phyloP scores from a whole-genome alignment of 2,797 vertebrate species.

The Sebastes vulpes region DNA sequence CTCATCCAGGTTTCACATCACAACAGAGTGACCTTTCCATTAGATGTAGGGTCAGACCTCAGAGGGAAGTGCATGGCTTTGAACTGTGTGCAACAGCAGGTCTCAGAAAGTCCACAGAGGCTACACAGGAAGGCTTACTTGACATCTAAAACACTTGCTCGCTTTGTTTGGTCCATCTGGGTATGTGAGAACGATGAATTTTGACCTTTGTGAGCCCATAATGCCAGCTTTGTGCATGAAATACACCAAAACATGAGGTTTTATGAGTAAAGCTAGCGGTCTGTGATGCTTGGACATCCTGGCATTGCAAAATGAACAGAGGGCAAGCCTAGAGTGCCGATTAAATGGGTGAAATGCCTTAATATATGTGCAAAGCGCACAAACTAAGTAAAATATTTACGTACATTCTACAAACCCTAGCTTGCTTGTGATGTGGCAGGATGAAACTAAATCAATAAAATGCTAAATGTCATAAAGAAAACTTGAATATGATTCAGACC shows the following conservation, averaged over 20 bases:
- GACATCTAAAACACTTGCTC: not conserved
- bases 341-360: not conserved
- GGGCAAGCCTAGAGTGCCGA: not conserved
- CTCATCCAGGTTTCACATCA: not conserved
- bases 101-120: not conserved
- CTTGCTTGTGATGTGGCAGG: not conserved
- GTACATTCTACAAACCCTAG: not conserved
- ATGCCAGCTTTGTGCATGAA: not conserved
- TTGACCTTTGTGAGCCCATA: not conserved
- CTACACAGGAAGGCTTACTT: not conserved
- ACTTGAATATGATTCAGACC: slow-evolving; percentile 1
- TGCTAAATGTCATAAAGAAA: not conserved
- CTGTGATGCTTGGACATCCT: not conserved
- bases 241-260: not conserved
- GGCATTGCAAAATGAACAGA: not conserved
- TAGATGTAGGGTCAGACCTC: not conserved
- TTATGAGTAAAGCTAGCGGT: not conserved
- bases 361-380: not conserved
- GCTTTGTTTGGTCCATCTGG: not conserved
- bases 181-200: not conserved
- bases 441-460: not conserved
- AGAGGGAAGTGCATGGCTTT: not conserved
- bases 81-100: not conserved
- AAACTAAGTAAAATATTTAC: not conserved
- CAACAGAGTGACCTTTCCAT: not conserved